These are phyloP conservation scores for Charadrius vociferus DNA, from an alignment of 2,113 vertebrate species.

Conservation along the genomic window DNA sequence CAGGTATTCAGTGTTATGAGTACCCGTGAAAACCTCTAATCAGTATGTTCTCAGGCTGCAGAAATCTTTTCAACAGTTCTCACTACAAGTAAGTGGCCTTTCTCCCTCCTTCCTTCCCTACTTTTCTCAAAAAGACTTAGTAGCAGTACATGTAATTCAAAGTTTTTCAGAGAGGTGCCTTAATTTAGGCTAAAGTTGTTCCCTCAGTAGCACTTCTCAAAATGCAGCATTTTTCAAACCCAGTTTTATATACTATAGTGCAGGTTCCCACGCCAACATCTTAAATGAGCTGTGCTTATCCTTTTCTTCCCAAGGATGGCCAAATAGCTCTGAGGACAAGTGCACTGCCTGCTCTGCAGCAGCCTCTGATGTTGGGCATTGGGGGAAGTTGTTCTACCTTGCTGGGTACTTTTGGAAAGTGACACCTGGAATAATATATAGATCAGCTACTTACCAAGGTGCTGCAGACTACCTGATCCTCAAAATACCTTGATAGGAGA, in stretches of 20 bases:
- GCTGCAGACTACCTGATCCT: neutral
- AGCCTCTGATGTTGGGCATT: neutral
- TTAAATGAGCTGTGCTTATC: neutral
- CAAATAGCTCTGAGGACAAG: neutral
- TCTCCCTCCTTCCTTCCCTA: neutral
- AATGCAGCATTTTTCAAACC: neutral
- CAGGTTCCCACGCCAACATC: neutral
- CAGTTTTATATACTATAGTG: neutral
- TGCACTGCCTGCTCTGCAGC: neutral
- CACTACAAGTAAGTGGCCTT: neutral
- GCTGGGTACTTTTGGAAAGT: neutral
- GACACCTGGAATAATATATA: neutral
- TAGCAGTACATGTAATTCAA: neutral
- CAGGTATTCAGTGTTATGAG: neutral
- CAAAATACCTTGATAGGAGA: neutral
- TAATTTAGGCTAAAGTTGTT: neutral
- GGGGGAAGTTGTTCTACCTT: neutral
- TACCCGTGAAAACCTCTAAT: conserved; percentile 16
- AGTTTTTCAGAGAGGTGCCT: neutral
- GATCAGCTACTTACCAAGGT: neutral
- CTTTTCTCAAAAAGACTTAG: neutral
- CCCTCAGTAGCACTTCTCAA: neutral
- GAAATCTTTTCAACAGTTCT: neutral
- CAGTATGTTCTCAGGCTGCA: neutral
- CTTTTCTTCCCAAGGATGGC: neutral